Evolutionary conservation across 2,888 invertebrate genomes (phyloP).

Genomic region (Peribatodes rhomboidaria): DNA sequence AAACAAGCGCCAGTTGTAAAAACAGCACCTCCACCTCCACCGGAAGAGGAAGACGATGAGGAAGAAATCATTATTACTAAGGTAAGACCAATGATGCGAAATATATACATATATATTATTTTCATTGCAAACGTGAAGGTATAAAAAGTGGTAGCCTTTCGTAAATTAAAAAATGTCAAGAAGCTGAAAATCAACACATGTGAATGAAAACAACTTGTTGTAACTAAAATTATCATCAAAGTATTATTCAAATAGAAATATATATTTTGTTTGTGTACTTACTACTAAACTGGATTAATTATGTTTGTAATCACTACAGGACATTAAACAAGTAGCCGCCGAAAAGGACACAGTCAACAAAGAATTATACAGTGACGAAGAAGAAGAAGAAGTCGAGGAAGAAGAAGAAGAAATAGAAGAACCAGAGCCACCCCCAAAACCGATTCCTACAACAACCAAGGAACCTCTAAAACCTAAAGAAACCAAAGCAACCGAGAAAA

Average conservation of each 20-base stretch:
- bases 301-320: conserved; percentile 50
- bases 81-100: conserved; percentile 55
- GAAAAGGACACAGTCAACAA: conserved; percentile 58
- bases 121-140: not conserved
- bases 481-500: conserved; percentile 38
- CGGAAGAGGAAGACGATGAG: conserved; percentile 61
- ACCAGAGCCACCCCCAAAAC: conserved; percentile 27
- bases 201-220: too few species aligned
- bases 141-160: not conserved
- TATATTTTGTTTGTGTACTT: too few species aligned
- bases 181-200: too few species aligned
- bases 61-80: conserved; percentile 50
- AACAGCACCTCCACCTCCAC: conserved; percentile 52
- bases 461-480: conserved; percentile 40
- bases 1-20: conserved; percentile 50
- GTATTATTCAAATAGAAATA: too few species aligned
- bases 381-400: conserved; percentile 67
- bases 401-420: conserved; percentile 68
- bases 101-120: too few species aligned
- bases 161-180: too few species aligned
- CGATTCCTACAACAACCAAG: conserved; percentile 32
- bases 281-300: not conserved
- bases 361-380: conserved; percentile 76
- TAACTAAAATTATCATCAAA: too few species aligned
- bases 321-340: conserved; percentile 43